phyloP scores from a whole-genome alignment of 2,113 vertebrate genomes.

The Plestiodon gilberti region DNA sequence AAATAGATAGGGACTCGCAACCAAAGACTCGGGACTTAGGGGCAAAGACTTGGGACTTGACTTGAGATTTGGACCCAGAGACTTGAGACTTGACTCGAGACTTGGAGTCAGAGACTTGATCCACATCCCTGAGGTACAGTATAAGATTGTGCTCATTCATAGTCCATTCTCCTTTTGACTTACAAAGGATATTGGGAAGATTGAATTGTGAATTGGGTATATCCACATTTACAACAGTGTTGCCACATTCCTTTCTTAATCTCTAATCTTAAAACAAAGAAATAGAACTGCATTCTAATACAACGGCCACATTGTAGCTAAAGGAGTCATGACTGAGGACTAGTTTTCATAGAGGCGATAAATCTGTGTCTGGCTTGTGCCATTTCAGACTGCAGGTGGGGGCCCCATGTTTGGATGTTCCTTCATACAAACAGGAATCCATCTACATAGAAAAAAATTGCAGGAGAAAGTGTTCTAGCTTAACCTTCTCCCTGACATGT shows the following conservation, averaged over 20 bases:
- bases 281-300: conserved; percentile 24
- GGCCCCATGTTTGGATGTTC: neutral
- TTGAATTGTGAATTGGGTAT: conserved; percentile 47
- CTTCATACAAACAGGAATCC: neutral
- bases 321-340: neutral
- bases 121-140: too few relatives aligned
- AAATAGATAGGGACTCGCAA: too few relatives aligned
- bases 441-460: neutral
- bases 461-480: neutral
- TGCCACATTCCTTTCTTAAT: conserved; percentile 24
- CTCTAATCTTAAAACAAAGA: conserved; percentile 50
- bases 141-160: neutral
- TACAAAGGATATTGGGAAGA: conserved; percentile 41
- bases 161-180: neutral
- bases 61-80: too few relatives aligned
- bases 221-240: conserved; percentile 28
- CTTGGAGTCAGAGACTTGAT: too few relatives aligned
- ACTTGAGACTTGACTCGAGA: too few relatives aligned
- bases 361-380: neutral
- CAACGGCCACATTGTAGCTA: conserved; percentile 6
- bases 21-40: too few relatives aligned
- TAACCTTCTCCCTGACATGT: neutral
- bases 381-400: neutral
- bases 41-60: too few relatives aligned
- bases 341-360: neutral